Evolutionary conservation across 2,888 invertebrate genomes (phyloP), one percentile per base, ranked within the genome.

Genomic region (Sepioteuthis lessoniana): DNA sequence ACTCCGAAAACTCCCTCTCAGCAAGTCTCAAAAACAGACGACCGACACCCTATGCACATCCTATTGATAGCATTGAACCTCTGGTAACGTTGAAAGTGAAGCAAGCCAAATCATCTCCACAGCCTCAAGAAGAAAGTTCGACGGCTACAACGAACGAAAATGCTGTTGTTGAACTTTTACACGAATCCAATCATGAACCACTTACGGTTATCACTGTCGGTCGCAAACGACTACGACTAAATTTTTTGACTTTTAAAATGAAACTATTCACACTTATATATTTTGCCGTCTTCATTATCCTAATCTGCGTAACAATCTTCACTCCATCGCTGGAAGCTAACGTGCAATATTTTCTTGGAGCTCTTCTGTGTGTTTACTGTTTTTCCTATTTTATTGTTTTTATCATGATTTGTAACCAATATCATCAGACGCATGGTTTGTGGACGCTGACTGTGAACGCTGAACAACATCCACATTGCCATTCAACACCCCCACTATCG

Each of bases 381-480:
- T 35, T 76, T n/a, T 76, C 76, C n/a, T 76, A 76, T 16, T n/a
- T 35, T 21, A 35, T 76, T 1, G 76, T 76, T n/a, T 76, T 76
- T n/a, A 76, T 76, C n/a, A 16, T 76, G n/a, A 76, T 76, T 76
- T 76, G 76, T 76, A 76, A 76, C n/a, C 76, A 76, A n/a, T 76
- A 76, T 76, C 13, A 8, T 2, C 76, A 76, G 19, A 76, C n/a
- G 35, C 60, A 60, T 5, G 19, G 76, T 21, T 16, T 35, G 76
- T 76, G 76, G 76, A 76, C 76, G 13, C 16, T 76, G 76, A 76
- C 16, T 16, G n/a, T 76, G 76, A 76, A 76, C 35, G 16, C 76
- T 16, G n/a, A 76, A 10, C 13, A 25, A 28, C 55, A 25, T 21
- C 55, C 55, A 55, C 55, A 10, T 35, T 35, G n/a, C n/a, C 76